Base-by-base conservation (phyloP, 1,140 invertebrate species). In the Nymphalis io region DNA sequence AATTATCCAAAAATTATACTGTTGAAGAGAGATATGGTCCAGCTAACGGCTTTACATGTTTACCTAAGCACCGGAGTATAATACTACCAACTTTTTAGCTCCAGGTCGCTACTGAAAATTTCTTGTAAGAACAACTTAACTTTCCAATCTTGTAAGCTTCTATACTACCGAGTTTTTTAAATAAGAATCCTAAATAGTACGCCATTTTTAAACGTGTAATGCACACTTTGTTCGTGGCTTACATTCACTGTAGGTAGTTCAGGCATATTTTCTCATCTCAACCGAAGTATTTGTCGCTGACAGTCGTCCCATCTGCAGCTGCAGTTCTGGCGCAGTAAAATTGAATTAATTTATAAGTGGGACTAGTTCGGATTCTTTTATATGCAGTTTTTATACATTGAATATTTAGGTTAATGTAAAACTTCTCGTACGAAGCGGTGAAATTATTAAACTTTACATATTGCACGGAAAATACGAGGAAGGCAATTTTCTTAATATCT, bases 261-360 rank as follows among this genome's bases (percentile, higher is more conserved):
- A 21, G 60, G 51, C 67, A 46, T 69, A 69, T 61, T 63, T 38
- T 44, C 67, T 60, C 67, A 23, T 69, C 53, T 46, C 59, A 15
- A 61, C n/a, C 48, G 40, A 42, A 39, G 51, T 62, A 68, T 68
- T 69, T 69, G 67, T 53, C 51, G 67, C 51, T 62, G 67, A 69
- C 67, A 69, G 67, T 68, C 60, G 53, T 27, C 42, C 65, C 59
- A 42, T 60, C 59, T 44, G 40, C 59, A 44, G 51, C 20, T 48
- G 33, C 27, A 48, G 23, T 40, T 51, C 65, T 60, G 38, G 16
- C 44, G 67, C 53, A 62, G 51, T 62, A 58, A 62, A 69, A 69
- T 69, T 62, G 51, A 69, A 62, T 69, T 69, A 69, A 69, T 69
- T 69, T 69, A 57, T 61, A 69, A 69, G 39, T 57, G 59, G 48